Evolutionary conservation across 2,888 invertebrate species (phyloP).

Genomic region (Mythimna vitellina): DNA sequence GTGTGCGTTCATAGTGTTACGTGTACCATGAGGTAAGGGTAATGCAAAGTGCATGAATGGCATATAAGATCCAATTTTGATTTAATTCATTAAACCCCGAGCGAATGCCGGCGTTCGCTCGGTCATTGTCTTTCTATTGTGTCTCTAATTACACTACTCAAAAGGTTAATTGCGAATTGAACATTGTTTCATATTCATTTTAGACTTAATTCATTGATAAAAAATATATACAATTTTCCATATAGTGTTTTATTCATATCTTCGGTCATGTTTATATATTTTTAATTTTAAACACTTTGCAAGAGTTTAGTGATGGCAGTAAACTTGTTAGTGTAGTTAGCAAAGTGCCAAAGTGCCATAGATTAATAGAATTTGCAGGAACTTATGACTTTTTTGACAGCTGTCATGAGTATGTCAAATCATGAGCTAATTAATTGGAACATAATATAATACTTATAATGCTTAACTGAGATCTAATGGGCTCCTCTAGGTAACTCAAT

Average conservation of each 20-base stretch:
- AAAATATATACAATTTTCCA: neutral
- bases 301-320: too few relatives aligned
- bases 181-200: too few relatives aligned
- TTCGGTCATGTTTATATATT: neutral
- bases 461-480: neutral
- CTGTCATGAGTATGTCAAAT: too few relatives aligned
- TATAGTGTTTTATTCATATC: neutral
- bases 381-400: neutral
- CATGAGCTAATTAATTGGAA: neutral
- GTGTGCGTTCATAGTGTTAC: conserved; percentile 11
- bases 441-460: neutral
- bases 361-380: neutral
- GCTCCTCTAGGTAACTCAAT: neutral
- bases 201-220: too few relatives aligned
- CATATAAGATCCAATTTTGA: neutral
- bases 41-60: neutral
- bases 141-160: too few relatives aligned
- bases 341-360: neutral
- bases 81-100: too few relatives aligned
- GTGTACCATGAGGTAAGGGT: neutral
- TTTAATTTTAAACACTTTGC: too few relatives aligned
- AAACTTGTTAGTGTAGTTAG: neutral
- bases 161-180: too few relatives aligned
- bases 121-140: too few relatives aligned
- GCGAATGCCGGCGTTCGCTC: too few relatives aligned